Evolutionary conservation across 2,113 vertebrate genomes (phyloP).

Genomic region (Rallus limicola): DNA sequence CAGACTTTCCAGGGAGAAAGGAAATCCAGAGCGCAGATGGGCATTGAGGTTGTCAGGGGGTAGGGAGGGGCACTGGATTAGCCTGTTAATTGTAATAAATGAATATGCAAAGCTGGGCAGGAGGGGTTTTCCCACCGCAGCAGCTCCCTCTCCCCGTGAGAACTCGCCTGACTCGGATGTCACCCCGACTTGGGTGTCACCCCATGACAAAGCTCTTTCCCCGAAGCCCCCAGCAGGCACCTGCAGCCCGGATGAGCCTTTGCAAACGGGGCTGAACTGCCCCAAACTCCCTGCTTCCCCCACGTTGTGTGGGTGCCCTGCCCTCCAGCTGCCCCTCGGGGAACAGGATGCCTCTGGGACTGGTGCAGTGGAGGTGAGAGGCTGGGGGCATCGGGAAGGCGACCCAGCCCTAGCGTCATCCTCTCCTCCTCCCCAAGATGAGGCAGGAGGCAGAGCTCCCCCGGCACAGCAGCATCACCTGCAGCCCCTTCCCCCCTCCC

Average conservation of each 20-base stretch:
- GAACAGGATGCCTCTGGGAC: neutral
- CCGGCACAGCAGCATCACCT: neutral
- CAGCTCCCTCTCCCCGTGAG: neutral
- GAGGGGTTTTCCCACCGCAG: neutral
- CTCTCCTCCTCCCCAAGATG: neutral
- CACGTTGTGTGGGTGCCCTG: neutral
- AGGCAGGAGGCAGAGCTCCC: neutral
- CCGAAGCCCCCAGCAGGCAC: neutral
- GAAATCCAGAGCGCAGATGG: neutral
- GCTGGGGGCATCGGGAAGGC: neutral
- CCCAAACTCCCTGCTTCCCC: neutral
- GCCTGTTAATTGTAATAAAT: neutral
- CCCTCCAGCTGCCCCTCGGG: rapidly evolving
- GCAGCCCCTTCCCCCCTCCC: rapidly evolving
- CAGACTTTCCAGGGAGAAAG: neutral
- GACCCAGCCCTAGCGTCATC: neutral
- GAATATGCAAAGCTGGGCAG: neutral
- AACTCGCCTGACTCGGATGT: neutral
- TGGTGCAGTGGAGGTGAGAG: neutral
- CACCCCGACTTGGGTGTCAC: rapidly evolving
- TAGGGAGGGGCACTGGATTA: neutral
- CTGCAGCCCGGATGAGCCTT: neutral
- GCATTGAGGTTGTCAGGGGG: neutral
- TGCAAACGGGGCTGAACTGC: neutral
- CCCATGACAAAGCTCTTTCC: rapidly evolving